Evolutionary conservation across 2,888 invertebrate genomes (phyloP), one percentile per base, ranked within the genome.

Genomic region (Cryptocephalus moraei): DNA sequence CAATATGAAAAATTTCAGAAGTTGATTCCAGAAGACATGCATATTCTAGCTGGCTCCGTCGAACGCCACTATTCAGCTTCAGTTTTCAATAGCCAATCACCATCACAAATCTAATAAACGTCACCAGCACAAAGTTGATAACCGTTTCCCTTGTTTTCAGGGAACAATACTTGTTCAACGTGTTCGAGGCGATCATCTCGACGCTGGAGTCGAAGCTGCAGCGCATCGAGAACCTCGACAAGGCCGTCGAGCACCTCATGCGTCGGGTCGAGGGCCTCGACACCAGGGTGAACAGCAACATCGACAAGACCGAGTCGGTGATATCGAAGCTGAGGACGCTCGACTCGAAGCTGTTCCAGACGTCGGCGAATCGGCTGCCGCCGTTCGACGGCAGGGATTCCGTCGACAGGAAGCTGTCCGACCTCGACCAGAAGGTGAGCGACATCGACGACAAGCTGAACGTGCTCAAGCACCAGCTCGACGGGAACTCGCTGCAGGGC

Each of bases 171-270:
- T 78, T 91, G 53, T 84, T 89, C 72, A 87, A 87, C 68, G 86
- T 91, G 46, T 91, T 91, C 72, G 91, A 91, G 71, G 88, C 89
- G 46, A 89, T 92, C 57, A 89, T 91, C 49, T 87, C 89, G 59
- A 91, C 90, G 31, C 72, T 91, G 59, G 91, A 91, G 69, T 86
- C 88, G 6, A 91, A 91, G 73, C 74, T 91, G 10, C 88, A 90
- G 66, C 77, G 90, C 57, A 89, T 91, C 64, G 91, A 91, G 64
- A 90, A 89, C 67, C 71, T 91, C 48, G 91, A 91, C 68, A 86
- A 87, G 69, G 89, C 90, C 0, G 87, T 91, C 1, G 90, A 91
- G 64, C 87, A 89, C 64, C 72, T 91, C 48, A 89, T 89, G 87
- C 75, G 88, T 56, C 76, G 89, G 62, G 86, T 91, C 8, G 91